These are phyloP conservation scores for Lepidocyrtinus sp. DNA, from an alignment of 2,888 invertebrate genomes.

Conservation along the genomic window DNA sequence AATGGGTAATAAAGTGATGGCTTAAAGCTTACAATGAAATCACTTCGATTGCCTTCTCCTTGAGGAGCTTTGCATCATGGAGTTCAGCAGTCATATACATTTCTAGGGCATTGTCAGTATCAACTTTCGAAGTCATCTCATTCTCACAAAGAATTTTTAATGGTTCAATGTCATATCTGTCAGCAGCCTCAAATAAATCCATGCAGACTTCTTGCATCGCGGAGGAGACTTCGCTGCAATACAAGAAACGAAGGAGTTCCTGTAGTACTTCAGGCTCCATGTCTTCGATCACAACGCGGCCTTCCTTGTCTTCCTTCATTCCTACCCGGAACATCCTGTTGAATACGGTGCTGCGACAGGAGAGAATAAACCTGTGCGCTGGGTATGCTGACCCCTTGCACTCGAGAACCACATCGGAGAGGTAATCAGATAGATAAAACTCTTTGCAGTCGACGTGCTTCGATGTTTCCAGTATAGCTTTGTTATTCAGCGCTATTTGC, in stretches of 20 bases:
- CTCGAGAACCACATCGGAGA: constrained; percentile 56
- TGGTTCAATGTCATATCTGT: constrained; percentile 50
- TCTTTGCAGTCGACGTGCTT: constrained; percentile 36
- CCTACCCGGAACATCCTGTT: constrained; percentile 53
- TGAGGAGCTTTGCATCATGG: constrained; percentile 42
- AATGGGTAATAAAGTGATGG: no score
- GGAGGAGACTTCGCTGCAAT: constrained; percentile 48
- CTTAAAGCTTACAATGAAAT: constrained; percentile 51
- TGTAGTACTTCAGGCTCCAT: constrained; percentile 55
- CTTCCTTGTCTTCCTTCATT: constrained; percentile 56
- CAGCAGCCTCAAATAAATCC: constrained; percentile 55
- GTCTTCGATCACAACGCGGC: constrained; percentile 54
- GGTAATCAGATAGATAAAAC: constrained; percentile 44
- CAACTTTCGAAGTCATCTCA: constrained; percentile 41
- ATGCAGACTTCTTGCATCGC: constrained; percentile 29
- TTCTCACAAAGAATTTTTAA: constrained; percentile 55
- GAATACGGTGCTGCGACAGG: constrained; percentile 55
- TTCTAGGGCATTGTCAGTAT: constrained; percentile 53
- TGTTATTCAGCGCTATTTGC: constrained; percentile 19
- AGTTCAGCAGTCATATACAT: constrained; percentile 58
- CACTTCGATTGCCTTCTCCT: constrained; percentile 55
- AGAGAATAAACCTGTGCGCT: constrained; percentile 57
- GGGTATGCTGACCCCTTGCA: constrained; percentile 38
- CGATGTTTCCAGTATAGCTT: constrained; percentile 23
- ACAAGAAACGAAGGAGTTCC: constrained; percentile 58